Conservation (phyloP, 2,797 vertebrate genomes). For the Squalus acanthias region DNA sequence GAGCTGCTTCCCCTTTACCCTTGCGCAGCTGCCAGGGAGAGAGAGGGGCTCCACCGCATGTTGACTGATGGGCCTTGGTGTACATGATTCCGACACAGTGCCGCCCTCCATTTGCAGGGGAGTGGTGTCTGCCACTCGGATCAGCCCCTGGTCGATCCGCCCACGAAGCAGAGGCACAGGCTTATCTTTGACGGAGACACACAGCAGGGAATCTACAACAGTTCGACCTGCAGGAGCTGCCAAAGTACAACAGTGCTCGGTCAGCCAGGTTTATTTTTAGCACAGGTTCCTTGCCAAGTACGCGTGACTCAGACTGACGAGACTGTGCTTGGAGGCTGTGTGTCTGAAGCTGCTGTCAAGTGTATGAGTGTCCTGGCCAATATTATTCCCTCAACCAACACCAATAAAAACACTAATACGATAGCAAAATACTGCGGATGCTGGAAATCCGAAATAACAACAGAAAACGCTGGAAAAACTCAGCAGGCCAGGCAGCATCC, state of each 20-base stretch:
- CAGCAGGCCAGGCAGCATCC: too few species aligned
- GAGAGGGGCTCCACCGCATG: background rate
- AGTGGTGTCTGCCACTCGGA: background rate
- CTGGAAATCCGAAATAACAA: too few species aligned
- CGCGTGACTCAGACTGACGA: too few species aligned
- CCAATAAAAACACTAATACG: too few species aligned
- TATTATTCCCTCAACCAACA: too few species aligned
- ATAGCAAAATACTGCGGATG: too few species aligned
- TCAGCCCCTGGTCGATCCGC: background rate
- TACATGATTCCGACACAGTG: background rate
- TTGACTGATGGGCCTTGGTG: background rate
- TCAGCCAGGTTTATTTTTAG: background rate
- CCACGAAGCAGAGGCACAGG: background rate
- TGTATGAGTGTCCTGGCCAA: too few species aligned
- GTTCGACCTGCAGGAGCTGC: background rate
- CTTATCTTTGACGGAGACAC: background rate
- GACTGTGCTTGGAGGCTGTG: too few species aligned
- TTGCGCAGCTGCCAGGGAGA: background rate
- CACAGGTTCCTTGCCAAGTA: too few species aligned
- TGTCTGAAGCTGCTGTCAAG: too few species aligned
- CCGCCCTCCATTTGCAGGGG: background rate
- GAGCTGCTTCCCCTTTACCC: background rate
- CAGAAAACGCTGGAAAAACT: too few species aligned
- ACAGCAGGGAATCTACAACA: background rate
- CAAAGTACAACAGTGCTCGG: background rate